Conservation (phyloP, 2,888 invertebrate genomes). For the Petrophora chlorosata region DNA sequence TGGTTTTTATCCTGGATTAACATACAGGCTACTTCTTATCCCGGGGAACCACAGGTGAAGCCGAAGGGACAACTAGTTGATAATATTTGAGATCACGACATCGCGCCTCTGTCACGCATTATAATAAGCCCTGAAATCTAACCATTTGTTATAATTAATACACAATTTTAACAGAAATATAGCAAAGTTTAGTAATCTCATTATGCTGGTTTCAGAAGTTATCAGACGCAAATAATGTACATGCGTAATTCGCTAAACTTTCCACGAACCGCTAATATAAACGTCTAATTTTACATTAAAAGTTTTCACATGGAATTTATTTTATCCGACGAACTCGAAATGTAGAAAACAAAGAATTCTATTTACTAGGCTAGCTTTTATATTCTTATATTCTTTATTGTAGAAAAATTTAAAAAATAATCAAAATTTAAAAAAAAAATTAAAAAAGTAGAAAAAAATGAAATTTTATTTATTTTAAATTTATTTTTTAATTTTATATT, state of each 20-base stretch:
- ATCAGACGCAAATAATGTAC: slow-evolving; percentile 3
- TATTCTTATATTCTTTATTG: too few species aligned
- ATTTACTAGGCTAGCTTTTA: neutral
- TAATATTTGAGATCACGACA: too few species aligned
- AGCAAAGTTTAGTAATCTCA: neutral
- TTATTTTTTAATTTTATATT: too few species aligned
- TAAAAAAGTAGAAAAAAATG: too few species aligned
- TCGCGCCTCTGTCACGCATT: neutral
- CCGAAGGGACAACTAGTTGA: too few species aligned
- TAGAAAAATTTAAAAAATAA: too few species aligned
- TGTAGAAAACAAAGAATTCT: neutral
- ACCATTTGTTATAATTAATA: slow-evolving; percentile 2
- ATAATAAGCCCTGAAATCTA: neutral
- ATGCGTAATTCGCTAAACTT: neutral
- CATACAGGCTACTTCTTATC: too few species aligned
- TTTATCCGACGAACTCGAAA: neutral
- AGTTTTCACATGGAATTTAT: neutral
- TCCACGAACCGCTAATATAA: neutral
- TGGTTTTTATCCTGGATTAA: too few species aligned
- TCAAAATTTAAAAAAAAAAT: too few species aligned
- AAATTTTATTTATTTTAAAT: too few species aligned
- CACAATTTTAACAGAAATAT: slow-evolving; percentile 4
- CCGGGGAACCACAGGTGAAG: too few species aligned
- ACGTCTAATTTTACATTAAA: slow-evolving; percentile 1
- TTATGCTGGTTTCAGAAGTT: slow-evolving; percentile 5